These are phyloP conservation scores for Cassiopea xamachana DNA, from an alignment of 30 jellyfish, hydroid and myxozoan species.

Conservation along the genomic window DNA sequence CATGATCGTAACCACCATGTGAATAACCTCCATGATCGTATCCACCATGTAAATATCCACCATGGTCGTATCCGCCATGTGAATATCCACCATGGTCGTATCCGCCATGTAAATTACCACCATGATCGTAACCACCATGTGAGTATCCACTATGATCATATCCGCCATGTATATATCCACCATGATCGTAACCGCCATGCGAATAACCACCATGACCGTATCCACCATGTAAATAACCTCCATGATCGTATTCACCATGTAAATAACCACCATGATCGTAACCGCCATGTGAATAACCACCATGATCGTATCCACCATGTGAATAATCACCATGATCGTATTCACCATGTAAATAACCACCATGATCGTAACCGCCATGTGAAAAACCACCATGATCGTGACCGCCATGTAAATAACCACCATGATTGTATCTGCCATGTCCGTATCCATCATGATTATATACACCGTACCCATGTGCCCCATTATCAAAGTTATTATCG, in stretches of 20 bases:
- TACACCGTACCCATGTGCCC: background rate
- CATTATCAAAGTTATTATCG: background rate
- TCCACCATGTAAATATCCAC: constrained; percentile 16
- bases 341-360: constrained; percentile 3
- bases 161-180: constrained; percentile 34
- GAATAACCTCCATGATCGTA: constrained; percentile 38
- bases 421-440: constrained; percentile 11
- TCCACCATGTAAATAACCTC: constrained; percentile 21
- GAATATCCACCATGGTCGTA: constrained; percentile 27
- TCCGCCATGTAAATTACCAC: constrained; percentile 11
- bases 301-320: constrained; percentile 21
- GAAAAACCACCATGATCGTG: constrained; percentile 26
- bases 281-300: constrained; percentile 22
- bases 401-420: constrained; percentile 16
- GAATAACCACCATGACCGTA: constrained; percentile 33
- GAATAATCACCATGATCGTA: constrained; percentile 5
- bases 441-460: background rate
- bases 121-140: constrained; percentile 10
- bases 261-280: background rate
- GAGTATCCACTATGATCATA: constrained; percentile 18
- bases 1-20: constrained; percentile 27
- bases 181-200: background rate
- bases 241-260: background rate
- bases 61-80: constrained; percentile 39
- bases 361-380: background rate